Base-by-base conservation (phyloP, 2,888 invertebrate genomes). In the Pandemis corylana region DNA sequence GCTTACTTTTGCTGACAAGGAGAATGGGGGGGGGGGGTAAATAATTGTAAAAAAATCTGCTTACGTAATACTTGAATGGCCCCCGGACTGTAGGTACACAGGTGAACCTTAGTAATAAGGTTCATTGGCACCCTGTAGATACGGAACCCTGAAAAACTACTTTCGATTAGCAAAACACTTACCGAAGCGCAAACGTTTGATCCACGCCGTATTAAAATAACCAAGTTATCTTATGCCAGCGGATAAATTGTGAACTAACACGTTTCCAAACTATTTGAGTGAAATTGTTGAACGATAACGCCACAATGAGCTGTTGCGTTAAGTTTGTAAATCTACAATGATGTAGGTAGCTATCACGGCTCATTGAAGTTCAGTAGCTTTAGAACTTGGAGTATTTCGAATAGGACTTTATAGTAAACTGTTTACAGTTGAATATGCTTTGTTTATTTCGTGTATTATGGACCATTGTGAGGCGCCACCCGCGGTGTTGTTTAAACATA, bases 401-500 rank as follows among this genome's bases (percentile, higher is more conserved):
- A 65, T 62, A 44, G 61, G 28, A 42, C 61, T 51, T 15, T 74
- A 74, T 74, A 61, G 13, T 0, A 7, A 36, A 15, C 5, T 77
- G 53, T 79, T 76, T 77, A 82, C 80, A 76, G 59, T 74, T 71
- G 81, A 80, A 83, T 77, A 77, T 77, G 61, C 41, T 68, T 75
- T 77, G 78, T 77, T 78, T 77, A 44, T 61, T 64, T 64, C 59
- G 36, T 12, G 64, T 69, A 56, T 63, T 74, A 75, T 75, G 78
- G 72, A 72, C 76, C 77, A 78, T 79, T 82, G 77, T 79, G 59
- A 64, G 72, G 65, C 74, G 80, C 89, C 89, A 88, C 88, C 89
- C 89, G 89, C 85, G 77, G 88, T 71, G 89, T 82, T 87, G 86
- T 88, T 89, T 88, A 83, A 80, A 82, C 80, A 82, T 67, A 71